A percentile compares a stretch with the other conserved stretches of the same genome.
These are phyloP conservation scores for Epinephelus coioides DNA, from an alignment of 2,797 vertebrate genomes.

Conservation along the genomic window DNA sequence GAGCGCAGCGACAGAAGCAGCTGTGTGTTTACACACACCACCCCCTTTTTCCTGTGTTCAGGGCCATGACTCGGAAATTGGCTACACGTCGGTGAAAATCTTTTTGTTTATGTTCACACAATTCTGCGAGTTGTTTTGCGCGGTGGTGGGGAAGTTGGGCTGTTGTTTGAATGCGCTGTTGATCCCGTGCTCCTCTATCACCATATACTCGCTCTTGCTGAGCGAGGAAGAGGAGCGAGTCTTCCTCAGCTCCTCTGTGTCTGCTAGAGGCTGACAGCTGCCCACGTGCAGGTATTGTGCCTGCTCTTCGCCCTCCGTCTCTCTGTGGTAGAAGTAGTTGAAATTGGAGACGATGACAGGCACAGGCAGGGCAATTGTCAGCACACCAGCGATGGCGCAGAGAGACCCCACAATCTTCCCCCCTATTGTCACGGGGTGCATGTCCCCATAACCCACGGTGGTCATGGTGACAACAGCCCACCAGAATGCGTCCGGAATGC, in stretches of 20 bases:
- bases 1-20: conserved; percentile 60
- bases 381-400: conserved; percentile 96
- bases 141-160: conserved; percentile 86
- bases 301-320: conserved; percentile 98
- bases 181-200: conserved; percentile 95
- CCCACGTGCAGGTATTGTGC: conserved; percentile 97
- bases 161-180: conserved; percentile 92
- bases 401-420: conserved; percentile 98
- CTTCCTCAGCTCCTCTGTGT: conserved; percentile 93
- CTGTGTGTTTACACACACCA: conserved; percentile 55
- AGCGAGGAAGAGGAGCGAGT: conserved; percentile 94
- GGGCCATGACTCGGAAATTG: conserved; percentile 29
- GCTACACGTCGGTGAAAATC: conserved; percentile 96
- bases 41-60: conserved; percentile 38
- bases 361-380: conserved; percentile 96
- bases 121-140: conserved; percentile 92
- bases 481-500: conserved; percentile 99
- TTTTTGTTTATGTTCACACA: conserved; percentile 96
- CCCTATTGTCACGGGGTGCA: conserved; percentile 98
- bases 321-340: conserved; percentile 99
- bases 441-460: conserved; percentile 97
- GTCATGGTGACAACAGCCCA: conserved; percentile 99
- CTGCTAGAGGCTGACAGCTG: conserved; percentile 94
- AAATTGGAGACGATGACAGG: conserved; percentile 99
- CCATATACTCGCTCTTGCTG: conserved; percentile 98